Percentiles rank a stretch among this genome's conserved stretches.
phyloP scores from a whole-genome alignment of 2,113 vertebrate genomes.

The Malurus melanocephalus region DNA sequence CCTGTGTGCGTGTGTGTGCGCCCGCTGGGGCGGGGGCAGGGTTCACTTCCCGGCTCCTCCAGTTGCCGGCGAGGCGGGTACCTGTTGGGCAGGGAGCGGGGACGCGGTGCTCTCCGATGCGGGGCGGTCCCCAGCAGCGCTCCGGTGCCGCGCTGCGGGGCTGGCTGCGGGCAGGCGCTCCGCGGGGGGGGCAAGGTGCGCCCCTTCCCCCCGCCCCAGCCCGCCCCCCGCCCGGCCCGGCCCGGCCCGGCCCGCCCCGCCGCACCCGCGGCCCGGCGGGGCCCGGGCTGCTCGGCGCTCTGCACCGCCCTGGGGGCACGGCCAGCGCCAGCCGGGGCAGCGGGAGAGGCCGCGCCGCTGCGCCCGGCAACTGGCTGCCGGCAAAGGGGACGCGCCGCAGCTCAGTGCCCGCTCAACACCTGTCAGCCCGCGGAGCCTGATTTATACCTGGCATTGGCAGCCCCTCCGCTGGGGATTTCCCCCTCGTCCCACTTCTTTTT shows the following conservation, averaged over 20 bases:
- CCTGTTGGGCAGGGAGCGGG: slow-evolving; percentile 30
- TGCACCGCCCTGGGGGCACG: slow-evolving; percentile 6
- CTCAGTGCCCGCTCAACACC: neutral
- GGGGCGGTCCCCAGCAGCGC: neutral
- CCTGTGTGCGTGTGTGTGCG: neutral
- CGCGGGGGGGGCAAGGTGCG: slow-evolving; percentile 19
- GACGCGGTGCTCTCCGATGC: neutral
- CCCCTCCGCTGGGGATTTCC: slow-evolving; percentile 2
- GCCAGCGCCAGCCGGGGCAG: slow-evolving; percentile 28
- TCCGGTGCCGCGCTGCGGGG: neutral
- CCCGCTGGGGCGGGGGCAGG: neutral
- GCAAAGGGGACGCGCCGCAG: neutral
- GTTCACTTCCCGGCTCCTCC: neutral
- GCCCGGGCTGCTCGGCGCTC: neutral
- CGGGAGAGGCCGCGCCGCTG: slow-evolving; percentile 44
- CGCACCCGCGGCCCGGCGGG: neutral
- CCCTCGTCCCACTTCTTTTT: neutral
- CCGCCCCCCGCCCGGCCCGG: too few relatives aligned
- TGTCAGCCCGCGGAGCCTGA: slow-evolving; percentile 34
- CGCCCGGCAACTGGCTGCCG: neutral
- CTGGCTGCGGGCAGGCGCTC: neutral
- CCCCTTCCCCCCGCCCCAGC: too few relatives aligned
- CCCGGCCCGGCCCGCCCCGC: too few relatives aligned
- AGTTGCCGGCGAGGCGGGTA: neutral
- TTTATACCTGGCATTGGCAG: slow-evolving; percentile 64